Evolutionary conservation across 2,888 invertebrate genomes (phyloP), one percentile per base, ranked within the genome.

Genomic region (Empis livida): DNA sequence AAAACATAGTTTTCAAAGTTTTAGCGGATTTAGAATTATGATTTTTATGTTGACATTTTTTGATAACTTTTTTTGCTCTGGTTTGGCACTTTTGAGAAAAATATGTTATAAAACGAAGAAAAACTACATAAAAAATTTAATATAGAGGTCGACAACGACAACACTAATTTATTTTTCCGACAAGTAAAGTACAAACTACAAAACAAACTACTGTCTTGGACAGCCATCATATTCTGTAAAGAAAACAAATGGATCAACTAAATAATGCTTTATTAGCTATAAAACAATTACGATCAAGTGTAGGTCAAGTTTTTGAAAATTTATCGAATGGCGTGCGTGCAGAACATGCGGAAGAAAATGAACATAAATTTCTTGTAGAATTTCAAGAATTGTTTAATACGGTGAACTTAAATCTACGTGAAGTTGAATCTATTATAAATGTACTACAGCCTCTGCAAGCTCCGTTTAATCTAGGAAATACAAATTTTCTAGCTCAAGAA

Each of bases 401-500:
- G 48, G 86, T 91, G 0, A 89, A 86, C 58, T 77, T 80, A 43
- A 87, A 90, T 63, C 71, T 91, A 54, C 78, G 91, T 56, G 91
- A 91, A 63, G 79, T 91, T 14, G 92, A 92, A 62, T 82, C 82
- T 59, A 74, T 84, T 1, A 80, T 84, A 1, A 80, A 78, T 53
- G 77, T 76, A 27, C 62, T 84, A 23, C 83, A 80, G 45, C 79
- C 84, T 52, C 87, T 88, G 1, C 80, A 83, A n/a, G 83, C 85
- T 4, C 82, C 87, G 0, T 85, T 90, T 59, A 84, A 78, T 60
- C 71, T 93, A 49, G 90, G 88, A 1, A 94, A 90, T 63, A 88
- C 90, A 1, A 82, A 85, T 6, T 84, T 79, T 61, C 73, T 95
- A 32, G 88, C 85, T 51, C 90, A 94, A 67, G 95, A 96, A 71